phyloP scores from a whole-genome alignment of 1,140 invertebrate species.

The Atta texana region DNA sequence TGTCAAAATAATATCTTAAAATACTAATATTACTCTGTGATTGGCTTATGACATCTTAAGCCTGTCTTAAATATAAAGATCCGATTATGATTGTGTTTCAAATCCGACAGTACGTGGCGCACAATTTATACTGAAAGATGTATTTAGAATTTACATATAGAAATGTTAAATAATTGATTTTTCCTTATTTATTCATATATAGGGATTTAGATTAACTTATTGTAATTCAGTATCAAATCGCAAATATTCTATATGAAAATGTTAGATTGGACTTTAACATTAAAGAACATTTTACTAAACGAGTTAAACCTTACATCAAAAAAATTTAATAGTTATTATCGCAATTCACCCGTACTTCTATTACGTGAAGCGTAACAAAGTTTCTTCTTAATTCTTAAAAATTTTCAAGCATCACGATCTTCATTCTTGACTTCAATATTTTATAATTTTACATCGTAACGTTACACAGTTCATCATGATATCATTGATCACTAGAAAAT shows the following conservation, averaged over 20 bases:
- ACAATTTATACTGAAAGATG: too few species aligned
- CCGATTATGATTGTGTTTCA: too few species aligned
- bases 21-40: too few species aligned
- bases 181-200: too few species aligned
- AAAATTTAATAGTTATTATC: background rate
- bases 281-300: background rate
- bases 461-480: background rate
- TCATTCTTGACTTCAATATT: background rate
- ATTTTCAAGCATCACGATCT: constrained; percentile 1
- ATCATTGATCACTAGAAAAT: background rate
- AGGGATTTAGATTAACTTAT: too few species aligned
- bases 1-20: too few species aligned
- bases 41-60: too few species aligned
- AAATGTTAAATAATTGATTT: too few species aligned
- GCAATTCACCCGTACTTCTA: background rate
- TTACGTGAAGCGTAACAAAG: background rate
- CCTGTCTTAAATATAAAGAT: too few species aligned
- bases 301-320: background rate
- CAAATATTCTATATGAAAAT: background rate
- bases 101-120: too few species aligned
- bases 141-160: too few species aligned
- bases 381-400: background rate
- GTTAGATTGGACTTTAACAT: background rate
- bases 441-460: background rate
- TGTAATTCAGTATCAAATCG: background rate